Percentiles rank a stretch among this genome's conserved stretches.
Conservation (phyloP, 1,140 invertebrate genomes). For the Drosophila watanabei region DNA sequence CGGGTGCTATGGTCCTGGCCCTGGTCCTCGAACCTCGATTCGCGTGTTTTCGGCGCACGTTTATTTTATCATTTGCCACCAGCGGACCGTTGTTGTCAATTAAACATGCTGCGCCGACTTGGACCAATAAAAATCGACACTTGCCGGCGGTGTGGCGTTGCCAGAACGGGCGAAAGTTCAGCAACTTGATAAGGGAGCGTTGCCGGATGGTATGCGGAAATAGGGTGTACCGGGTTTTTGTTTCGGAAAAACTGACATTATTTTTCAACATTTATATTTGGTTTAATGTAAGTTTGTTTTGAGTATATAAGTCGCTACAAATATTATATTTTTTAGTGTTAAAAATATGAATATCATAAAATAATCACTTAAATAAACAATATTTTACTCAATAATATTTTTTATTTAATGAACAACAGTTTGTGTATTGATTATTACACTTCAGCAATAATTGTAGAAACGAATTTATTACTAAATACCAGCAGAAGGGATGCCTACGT, state of each 20-base stretch:
- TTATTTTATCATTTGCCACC: constrained; percentile 67
- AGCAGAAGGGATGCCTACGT: no score
- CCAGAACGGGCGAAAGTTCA: neutral
- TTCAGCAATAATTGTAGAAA: no score
- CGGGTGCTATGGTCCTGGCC: neutral
- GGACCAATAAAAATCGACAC: constrained; percentile 54
- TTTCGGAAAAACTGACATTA: no score
- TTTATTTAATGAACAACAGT: no score
- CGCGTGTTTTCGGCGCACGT: constrained; percentile 38
- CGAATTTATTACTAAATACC: no score
- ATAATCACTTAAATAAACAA: no score
- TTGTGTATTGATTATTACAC: no score
- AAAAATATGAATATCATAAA: no score
- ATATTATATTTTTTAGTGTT: no score
- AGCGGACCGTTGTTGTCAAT: constrained; percentile 54
- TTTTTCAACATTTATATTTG: neutral
- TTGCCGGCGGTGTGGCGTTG: constrained; percentile 40
- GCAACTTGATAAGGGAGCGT: constrained; percentile 28
- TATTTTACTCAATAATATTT: no score
- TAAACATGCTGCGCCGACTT: constrained; percentile 66
- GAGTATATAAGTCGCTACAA: no score
- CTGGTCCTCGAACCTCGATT: constrained; percentile 12
- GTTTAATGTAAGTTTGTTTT: neutral
- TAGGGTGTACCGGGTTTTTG: neutral
- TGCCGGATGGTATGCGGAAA: constrained; percentile 1